A percentile compares a stretch with the other conserved stretches of the same genome.
Conservation (phyloP, 53 echinoderm and acorn worm genomes). For the Antedon mediterranea region DNA sequence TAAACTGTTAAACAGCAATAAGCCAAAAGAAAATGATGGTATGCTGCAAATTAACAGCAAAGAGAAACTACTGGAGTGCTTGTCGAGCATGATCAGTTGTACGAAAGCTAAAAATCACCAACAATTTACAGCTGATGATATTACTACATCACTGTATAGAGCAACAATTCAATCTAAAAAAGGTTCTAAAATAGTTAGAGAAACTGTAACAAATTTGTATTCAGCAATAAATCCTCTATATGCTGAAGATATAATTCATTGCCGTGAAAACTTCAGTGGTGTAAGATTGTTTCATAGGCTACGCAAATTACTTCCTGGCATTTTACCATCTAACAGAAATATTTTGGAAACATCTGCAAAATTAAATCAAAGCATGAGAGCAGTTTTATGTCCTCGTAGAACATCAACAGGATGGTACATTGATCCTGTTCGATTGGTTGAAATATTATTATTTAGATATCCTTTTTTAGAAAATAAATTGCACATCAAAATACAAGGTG, state of each 20-base stretch:
- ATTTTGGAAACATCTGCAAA: background rate
- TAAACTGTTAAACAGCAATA: too few relatives aligned
- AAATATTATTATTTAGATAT: conserved; percentile 27
- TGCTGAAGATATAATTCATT: conserved; percentile 31
- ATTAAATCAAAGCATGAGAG: conserved; percentile 13
- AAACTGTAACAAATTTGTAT: background rate
- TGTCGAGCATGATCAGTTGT: too few relatives aligned
- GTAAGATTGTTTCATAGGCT: conserved; percentile 21
- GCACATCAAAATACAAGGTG: conserved; percentile 30
- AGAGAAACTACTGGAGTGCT: too few relatives aligned
- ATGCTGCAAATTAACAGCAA: too few relatives aligned
- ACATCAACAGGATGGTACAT: conserved; percentile 41
- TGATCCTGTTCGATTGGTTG: conserved; percentile 25
- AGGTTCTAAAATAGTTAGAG: background rate
- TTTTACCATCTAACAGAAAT: conserved; percentile 16
- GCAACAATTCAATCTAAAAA: background rate
- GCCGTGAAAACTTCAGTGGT: conserved; percentile 30
- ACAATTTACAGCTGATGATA: too few relatives aligned
- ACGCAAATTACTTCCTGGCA: conserved; percentile 30
- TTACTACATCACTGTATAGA: background rate
- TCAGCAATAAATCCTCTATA: conserved; percentile 5
- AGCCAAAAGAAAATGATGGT: too few relatives aligned
- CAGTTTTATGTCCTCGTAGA: conserved; percentile 22
- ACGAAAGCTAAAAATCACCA: too few relatives aligned
- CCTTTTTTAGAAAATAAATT: conserved; percentile 15